Conservation (phyloP, 2,113 vertebrate genomes). For the Poeciliopsis turrubarensis region DNA sequence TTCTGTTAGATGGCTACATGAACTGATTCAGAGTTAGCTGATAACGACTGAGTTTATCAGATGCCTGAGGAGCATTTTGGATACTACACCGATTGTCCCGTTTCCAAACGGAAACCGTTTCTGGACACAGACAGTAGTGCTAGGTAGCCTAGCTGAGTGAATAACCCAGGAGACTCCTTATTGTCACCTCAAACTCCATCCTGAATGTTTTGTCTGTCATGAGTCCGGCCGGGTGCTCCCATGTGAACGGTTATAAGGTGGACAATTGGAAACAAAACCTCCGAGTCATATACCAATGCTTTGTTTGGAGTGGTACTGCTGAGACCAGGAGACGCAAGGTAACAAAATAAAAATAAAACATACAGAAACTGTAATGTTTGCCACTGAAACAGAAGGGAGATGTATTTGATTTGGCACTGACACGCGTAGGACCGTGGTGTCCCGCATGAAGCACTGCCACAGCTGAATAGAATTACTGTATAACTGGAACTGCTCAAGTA, state of each 20-base stretch:
- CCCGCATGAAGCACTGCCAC: constrained; percentile 55
- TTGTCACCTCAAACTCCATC: constrained; percentile 67
- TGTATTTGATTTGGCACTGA: constrained; percentile 44
- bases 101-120: constrained; percentile 79
- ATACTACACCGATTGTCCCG: constrained; percentile 78
- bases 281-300: constrained; percentile 97
- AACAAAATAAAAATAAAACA: constrained; percentile 27
- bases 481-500: constrained; percentile 13
- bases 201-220: constrained; percentile 87
- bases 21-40: constrained; percentile 34
- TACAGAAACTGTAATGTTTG: constrained; percentile 52
- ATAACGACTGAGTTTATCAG: constrained; percentile 61
- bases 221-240: constrained; percentile 96
- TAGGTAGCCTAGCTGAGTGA: constrained; percentile 70
- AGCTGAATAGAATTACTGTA: not conserved
- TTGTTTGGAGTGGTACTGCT: constrained; percentile 96
- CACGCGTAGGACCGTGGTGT: constrained; percentile 25
- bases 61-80: constrained; percentile 75
- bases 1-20: constrained; percentile 35
- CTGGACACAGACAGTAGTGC: constrained; percentile 73
- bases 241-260: constrained; percentile 98
- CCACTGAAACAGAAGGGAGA: constrained; percentile 32
- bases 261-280: constrained; percentile 99
- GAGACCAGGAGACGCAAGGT: constrained; percentile 98
- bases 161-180: constrained; percentile 73